A percentile compares a stretch with the other conserved stretches of the same genome.
phyloP scores from a whole-genome alignment of 2,888 invertebrate species.

The Nemapogon koenigi region DNA sequence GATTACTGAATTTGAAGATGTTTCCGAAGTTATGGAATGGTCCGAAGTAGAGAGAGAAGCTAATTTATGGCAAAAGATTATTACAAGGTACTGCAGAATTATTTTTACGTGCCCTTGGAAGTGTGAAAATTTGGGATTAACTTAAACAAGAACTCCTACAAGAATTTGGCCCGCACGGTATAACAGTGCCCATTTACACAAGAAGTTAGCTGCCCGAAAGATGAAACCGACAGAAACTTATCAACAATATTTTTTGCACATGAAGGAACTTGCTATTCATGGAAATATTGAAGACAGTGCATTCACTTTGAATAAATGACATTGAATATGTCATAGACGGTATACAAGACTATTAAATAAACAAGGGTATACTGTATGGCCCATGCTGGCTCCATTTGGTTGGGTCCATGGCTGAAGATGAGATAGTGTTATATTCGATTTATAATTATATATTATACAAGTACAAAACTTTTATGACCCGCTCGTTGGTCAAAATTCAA shows the following conservation, averaged over 20 bases:
- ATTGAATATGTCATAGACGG: slow-evolving; percentile 34
- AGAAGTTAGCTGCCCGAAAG: slow-evolving; percentile 17
- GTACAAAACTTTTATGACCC: too few relatives aligned
- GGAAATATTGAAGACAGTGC: slow-evolving; percentile 25
- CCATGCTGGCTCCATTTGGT: too few relatives aligned
- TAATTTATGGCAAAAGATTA: background rate
- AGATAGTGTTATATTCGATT: too few relatives aligned
- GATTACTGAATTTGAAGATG: background rate
- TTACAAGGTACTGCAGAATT: slow-evolving; percentile 1
- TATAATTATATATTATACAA: too few relatives aligned
- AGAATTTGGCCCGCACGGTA: background rate
- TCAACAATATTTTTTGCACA: slow-evolving; percentile 28
- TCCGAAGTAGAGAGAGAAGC: background rate
- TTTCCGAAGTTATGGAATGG: background rate
- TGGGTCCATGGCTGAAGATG: too few relatives aligned
- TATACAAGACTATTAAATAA: slow-evolving; percentile 24
- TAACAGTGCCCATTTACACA: background rate
- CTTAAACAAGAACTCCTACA: background rate
- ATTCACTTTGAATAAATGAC: too few relatives aligned
- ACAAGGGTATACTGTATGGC: too few relatives aligned
- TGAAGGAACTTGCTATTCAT: slow-evolving; percentile 30
- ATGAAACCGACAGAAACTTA: slow-evolving; percentile 26
- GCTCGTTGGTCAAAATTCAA: too few relatives aligned
- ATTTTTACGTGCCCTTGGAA: background rate
- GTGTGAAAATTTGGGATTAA: background rate